phyloP scores from a whole-genome alignment of 2,888 invertebrate species.

The Tipula vernalis region DNA sequence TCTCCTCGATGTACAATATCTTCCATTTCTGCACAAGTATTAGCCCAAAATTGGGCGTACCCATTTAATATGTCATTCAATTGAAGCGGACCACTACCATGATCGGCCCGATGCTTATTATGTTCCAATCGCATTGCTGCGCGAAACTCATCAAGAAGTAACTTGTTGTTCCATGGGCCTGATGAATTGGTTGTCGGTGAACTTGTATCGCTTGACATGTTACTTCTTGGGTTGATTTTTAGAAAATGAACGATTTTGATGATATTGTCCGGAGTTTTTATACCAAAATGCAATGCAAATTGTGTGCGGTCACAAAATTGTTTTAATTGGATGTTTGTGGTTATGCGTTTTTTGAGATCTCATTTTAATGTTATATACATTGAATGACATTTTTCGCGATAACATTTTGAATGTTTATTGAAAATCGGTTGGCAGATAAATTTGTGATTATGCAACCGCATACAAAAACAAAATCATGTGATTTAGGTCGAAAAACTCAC shows the following conservation, averaged over 20 bases:
- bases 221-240: not conserved
- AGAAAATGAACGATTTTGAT: not conserved
- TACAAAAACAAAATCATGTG: not conserved
- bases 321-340: not conserved
- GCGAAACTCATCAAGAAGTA: not conserved
- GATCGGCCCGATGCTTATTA: not conserved
- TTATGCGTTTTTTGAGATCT: not conserved
- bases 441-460: not conserved
- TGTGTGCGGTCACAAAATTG: not conserved
- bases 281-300: not conserved
- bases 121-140: not conserved
- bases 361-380: not conserved
- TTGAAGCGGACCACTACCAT: not conserved
- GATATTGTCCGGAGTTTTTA: not conserved
- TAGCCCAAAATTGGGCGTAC: not conserved
- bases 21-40: not conserved
- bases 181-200: not conserved
- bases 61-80: not conserved
- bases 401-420: not conserved
- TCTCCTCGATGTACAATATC: not conserved
- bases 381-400: not conserved
- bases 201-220: not conserved
- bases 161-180: not conserved
- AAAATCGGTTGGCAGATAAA: not conserved
- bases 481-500: no score